Base-by-base conservation (phyloP, 2,888 invertebrate genomes). In the Boloria selene region DNA sequence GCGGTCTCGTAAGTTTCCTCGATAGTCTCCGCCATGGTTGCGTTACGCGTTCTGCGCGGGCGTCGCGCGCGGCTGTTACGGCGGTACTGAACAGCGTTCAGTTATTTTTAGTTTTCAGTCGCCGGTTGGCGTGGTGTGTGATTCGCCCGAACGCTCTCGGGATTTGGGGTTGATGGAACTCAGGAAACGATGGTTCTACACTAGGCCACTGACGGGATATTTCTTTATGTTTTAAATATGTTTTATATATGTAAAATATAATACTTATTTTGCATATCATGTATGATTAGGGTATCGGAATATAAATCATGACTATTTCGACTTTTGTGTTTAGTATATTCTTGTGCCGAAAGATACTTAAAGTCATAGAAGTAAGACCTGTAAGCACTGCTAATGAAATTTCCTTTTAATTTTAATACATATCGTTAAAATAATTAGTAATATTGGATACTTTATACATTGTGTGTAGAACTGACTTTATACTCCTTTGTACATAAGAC, bases 1-100 rank as follows among this genome's bases (percentile, higher is more conserved):
- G 94, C 94, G 83, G 93, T 94, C 88, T 95, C 94, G 93, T 94
- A 95, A 77, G 93, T 90, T 86, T 95, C 95, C 88, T 95, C 95
- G 84, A 95, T 94, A 78, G 95, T 95, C 87, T 94, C 94, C 93
- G 94, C 94, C 94, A 94, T 94, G 89, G 85, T 84, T 85, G 85
- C 82, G 83, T 80, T 73, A 82, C 89, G 90, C 88, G 90, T 82
- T 82, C 84, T 86, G 88, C 83, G 85, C 87, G 90, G 79, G 89
- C 88, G 84, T 84, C 90, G 85, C 91, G 91, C 90, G 87, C 90
- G 87, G 78, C 75, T 78, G 86, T 84, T 86, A 77, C 88, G 90
- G 86, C 89, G 87, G 90, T 91, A 90, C 90, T 90, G 90, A 86
- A 74, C 80, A 79, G 76, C 77, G 79, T 82, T 77, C 78, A 83